Evolutionary conservation across 30 jellyfish, hydroid and myxozoan species (phyloP).

Genomic region (Aurelia sp.): DNA sequence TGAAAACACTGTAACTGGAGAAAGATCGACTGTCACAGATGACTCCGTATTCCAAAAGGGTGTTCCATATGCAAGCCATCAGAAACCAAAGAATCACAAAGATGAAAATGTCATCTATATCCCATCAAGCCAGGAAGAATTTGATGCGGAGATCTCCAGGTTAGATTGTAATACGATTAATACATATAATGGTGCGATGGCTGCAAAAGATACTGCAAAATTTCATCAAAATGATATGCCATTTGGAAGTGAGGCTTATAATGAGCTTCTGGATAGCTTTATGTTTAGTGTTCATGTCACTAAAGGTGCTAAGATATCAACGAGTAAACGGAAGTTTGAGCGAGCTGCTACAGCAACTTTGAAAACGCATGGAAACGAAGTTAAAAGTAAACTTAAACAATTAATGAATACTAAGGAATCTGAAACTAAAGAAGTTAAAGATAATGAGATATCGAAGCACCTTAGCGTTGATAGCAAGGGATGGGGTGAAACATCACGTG

Average conservation of each 20-base stretch:
- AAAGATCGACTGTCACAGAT: not conserved
- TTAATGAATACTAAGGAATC: no score
- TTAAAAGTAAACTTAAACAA: no score
- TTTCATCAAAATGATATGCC: not conserved
- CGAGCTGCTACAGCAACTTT: no score
- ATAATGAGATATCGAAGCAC: no score
- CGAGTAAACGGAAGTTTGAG: no score
- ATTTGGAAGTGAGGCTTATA: not conserved
- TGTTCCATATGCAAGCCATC: conserved; percentile 56
- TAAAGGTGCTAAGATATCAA: not conserved
- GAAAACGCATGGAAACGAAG: no score
- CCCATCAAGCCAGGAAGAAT: conserved; percentile 68
- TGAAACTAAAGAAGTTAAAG: no score
- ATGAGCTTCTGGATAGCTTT: conserved; percentile 30
- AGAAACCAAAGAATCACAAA: conserved; percentile 7
- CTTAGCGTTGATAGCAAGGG: no score
- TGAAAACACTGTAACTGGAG: conserved; percentile 2
- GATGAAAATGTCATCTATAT: conserved; percentile 56
- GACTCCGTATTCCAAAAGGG: conserved; percentile 39
- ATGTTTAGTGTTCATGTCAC: conserved; percentile 17
- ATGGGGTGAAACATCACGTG: no score
- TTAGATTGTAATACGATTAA: conserved; percentile 3
- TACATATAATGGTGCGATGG: not conserved
- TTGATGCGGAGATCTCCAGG: conserved; percentile 70
- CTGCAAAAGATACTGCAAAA: not conserved